phyloP scores from a whole-genome alignment of 2,888 invertebrate genomes.

The Drosophila maculinotata region DNA sequence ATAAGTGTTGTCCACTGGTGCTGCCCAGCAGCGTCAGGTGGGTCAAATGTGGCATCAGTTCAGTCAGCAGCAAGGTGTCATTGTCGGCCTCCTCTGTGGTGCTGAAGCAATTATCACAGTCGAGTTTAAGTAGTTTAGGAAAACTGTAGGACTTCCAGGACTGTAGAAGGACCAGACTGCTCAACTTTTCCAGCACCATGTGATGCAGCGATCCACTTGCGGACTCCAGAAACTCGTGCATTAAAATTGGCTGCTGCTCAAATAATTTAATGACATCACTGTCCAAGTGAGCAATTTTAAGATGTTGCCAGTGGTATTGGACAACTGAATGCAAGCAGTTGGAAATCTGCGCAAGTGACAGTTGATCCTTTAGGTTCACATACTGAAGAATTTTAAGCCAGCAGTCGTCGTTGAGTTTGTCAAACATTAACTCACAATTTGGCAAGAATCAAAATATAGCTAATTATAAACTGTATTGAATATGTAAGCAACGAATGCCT shows the following conservation, averaged over 20 bases:
- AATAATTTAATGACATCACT: constrained; percentile 13
- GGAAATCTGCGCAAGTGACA: constrained; percentile 37
- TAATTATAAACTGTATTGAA: not conserved
- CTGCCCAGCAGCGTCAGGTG: constrained; percentile 31
- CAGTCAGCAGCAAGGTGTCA: constrained; percentile 30
- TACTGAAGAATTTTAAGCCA: constrained; percentile 46
- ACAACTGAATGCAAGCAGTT: constrained; percentile 30
- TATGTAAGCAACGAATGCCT: constrained; percentile 6
- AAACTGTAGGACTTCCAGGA: constrained; percentile 39
- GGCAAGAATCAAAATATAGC: not conserved
- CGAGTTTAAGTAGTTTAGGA: constrained; percentile 41
- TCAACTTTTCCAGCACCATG: constrained; percentile 16
- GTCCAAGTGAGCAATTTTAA: constrained; percentile 5
- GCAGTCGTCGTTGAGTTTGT: constrained; percentile 57
- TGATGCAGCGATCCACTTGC: constrained; percentile 40
- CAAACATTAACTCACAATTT: constrained; percentile 23
- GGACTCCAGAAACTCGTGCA: constrained; percentile 38
- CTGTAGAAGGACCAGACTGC: not conserved
- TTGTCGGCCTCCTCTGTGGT: constrained; percentile 24
- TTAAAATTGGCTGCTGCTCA: constrained; percentile 4
- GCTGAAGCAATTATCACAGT: constrained; percentile 7
- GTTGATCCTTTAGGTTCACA: constrained; percentile 48
- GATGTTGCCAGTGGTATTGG: constrained; percentile 43
- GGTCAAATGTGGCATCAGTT: constrained; percentile 55
- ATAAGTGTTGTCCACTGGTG: constrained; percentile 47